Conservation (phyloP, 2,797 vertebrate species). For the Thalassophryne amazonica region DNA sequence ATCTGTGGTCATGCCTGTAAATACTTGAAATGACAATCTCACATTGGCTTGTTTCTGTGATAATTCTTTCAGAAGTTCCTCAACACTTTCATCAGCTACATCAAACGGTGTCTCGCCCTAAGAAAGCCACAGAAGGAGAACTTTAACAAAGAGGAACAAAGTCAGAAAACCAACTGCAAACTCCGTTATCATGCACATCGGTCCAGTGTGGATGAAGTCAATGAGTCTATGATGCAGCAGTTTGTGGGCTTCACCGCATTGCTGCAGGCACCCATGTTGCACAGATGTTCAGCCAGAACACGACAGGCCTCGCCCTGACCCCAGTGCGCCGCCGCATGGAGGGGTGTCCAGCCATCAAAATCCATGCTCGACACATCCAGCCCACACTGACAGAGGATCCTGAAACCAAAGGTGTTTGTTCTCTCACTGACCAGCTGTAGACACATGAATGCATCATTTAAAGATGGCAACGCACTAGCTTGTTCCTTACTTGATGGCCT, state of each 20-base stretch:
- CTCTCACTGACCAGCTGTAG: too few relatives aligned
- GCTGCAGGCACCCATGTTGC: constrained; percentile 88
- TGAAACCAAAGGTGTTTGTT: constrained; percentile 54
- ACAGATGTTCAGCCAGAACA: constrained; percentile 85
- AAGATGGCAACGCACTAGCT: too few relatives aligned
- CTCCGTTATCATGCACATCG: background rate
- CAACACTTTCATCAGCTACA: constrained; percentile 86
- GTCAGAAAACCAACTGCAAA: background rate
- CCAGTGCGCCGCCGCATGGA: constrained; percentile 92
- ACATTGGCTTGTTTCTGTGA: constrained; percentile 85
- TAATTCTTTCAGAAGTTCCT: constrained; percentile 83
- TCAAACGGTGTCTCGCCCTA: constrained; percentile 91
- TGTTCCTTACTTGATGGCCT: constrained; percentile 82
- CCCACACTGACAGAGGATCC: constrained; percentile 87
- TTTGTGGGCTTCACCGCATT: constrained; percentile 76
- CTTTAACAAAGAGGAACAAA: background rate
- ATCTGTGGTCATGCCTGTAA: too few relatives aligned
- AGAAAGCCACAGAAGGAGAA: background rate
- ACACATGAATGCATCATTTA: too few relatives aligned
- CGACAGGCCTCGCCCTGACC: constrained; percentile 87
- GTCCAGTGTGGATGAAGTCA: too few relatives aligned
- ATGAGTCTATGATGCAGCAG: background rate
- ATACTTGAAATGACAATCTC: constrained; percentile 49
- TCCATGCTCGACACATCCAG: constrained; percentile 85
- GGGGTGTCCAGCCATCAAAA: constrained; percentile 89